Base-by-base conservation (phyloP, 2,113 vertebrate species). In the Ornithorhynchus anatinus region DNA sequence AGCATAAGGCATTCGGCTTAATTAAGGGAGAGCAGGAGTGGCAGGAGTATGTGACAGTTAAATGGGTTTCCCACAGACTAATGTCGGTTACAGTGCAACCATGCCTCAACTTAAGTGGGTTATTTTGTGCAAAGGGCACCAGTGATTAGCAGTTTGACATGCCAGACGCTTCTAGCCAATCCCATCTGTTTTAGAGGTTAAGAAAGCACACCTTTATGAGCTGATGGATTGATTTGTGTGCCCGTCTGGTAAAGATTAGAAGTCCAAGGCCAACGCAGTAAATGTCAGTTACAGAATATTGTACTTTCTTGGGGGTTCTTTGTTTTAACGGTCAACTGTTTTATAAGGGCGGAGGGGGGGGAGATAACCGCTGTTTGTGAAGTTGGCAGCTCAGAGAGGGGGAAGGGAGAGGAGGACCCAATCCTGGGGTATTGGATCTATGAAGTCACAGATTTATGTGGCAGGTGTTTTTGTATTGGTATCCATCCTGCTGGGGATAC, bases 181-280 rank as follows among this genome's bases (percentile, higher is more conserved):
- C 94, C 94, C 93, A 93, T 95, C 93, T 95, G 94, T 95, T 94
- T 92, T 92, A 92, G 95, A 96, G 95, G 95, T 97, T 97, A 96
- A 95, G 92, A 94, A 93, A 92, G 94, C 94, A 95, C 93, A 95
- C 95, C 95, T 95, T 94, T 95, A 94, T 94, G 95, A 97, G 95
- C 94, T 94, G 94, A 95, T 95, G 94, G 96, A 96, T 96, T 96
- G 95, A 97, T 97, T 95, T 95, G 95, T 95, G 93, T 95, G 93
- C 93, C 93, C 71, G 93, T 95, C 95, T 96, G 92, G 91, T 92
- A 92, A 94, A 94, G 96, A 96, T 96, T 96, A 95, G 92, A 94
- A 96, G 96, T 97, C 95, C 96, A 98, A 96, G 95, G 96, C 95
- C 92, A 81, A 51, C 84, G 93, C 92, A 89, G 91, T 94, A 94